Conservation (phyloP, 92 coral and sea anemone genomes). For the Bergia sp. region DNA sequence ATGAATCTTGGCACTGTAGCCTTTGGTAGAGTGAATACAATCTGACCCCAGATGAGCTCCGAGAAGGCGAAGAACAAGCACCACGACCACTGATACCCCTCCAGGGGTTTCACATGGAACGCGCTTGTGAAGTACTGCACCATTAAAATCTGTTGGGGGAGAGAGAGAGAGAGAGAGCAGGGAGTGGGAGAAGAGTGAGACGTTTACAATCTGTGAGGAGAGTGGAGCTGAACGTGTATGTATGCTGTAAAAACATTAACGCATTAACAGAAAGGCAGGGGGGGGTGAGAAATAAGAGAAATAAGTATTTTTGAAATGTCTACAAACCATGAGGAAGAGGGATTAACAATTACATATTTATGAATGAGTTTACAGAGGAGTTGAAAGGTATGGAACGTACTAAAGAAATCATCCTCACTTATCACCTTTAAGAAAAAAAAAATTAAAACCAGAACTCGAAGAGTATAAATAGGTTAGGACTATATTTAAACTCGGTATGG, state of each 20-base stretch:
- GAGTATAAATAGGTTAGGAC: too few relatives aligned
- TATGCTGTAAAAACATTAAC: not conserved
- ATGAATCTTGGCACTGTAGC: conserved; percentile 66
- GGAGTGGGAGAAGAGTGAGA: not conserved
- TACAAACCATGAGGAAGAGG: not conserved
- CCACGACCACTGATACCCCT: conserved; percentile 91
- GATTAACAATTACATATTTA: too few relatives aligned
- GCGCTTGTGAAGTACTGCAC: conserved; percentile 78
- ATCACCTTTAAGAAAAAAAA: too few relatives aligned
- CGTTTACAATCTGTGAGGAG: not conserved
- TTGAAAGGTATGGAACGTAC: too few relatives aligned
- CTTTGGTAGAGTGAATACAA: conserved; percentile 82
- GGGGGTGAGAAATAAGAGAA: not conserved
- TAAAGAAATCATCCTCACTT: too few relatives aligned
- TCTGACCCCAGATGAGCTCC: conserved; percentile 89
- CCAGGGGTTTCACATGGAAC: conserved; percentile 80
- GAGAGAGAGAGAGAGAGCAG: not conserved
- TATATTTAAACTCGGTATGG: too few relatives aligned
- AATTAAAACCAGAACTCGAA: too few relatives aligned
- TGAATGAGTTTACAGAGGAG: too few relatives aligned
- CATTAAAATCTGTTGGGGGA: conserved; percentile 67
- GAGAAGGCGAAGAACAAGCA: conserved; percentile 83
- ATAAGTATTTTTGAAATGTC: too few relatives aligned
- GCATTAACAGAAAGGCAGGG: not conserved
- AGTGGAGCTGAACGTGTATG: not conserved